A percentile compares a stretch with the other conserved stretches of the same genome.
phyloP scores from a whole-genome alignment of 2,113 vertebrate species.

The Pantherophis guttatus region DNA sequence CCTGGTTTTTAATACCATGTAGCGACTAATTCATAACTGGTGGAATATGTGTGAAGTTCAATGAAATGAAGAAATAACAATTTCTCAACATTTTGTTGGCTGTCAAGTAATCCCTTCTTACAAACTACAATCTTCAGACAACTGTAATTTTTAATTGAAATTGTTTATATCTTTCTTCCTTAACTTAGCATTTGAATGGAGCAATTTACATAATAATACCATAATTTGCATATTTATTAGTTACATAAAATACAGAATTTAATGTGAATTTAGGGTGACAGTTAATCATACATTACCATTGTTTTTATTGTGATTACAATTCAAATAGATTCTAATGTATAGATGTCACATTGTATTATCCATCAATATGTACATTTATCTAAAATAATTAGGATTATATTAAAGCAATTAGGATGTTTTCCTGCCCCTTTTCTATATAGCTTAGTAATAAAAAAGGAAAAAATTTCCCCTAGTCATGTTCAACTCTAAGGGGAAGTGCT shows the following conservation, averaged over 20 bases:
- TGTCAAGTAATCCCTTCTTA: constrained; percentile 30
- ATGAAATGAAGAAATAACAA: constrained; percentile 25
- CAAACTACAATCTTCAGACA: constrained; percentile 21
- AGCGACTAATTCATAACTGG: background rate
- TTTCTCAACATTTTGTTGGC: constrained; percentile 7
- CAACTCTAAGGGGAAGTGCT: background rate
- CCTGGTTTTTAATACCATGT: background rate
- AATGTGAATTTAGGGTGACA: constrained; percentile 42
- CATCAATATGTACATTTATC: constrained; percentile 14
- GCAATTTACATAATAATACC: constrained; percentile 43
- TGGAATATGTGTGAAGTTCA: background rate
- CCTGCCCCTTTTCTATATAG: background rate
- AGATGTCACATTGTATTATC: background rate
- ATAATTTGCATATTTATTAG: constrained; percentile 46
- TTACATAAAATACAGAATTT: constrained; percentile 45
- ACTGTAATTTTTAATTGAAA: constrained; percentile 37
- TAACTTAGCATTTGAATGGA: constrained; percentile 9
- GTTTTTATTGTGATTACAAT: constrained; percentile 19
- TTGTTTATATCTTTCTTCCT: background rate
- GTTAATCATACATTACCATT: constrained; percentile 28
- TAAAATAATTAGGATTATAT: background rate
- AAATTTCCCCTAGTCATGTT: background rate
- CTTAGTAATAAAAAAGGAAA: background rate
- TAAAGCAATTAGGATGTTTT: background rate
- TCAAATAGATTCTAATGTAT: background rate